Conservation (phyloP, 2,797 vertebrate genomes). For the Erpetoichthys calabaricus region DNA sequence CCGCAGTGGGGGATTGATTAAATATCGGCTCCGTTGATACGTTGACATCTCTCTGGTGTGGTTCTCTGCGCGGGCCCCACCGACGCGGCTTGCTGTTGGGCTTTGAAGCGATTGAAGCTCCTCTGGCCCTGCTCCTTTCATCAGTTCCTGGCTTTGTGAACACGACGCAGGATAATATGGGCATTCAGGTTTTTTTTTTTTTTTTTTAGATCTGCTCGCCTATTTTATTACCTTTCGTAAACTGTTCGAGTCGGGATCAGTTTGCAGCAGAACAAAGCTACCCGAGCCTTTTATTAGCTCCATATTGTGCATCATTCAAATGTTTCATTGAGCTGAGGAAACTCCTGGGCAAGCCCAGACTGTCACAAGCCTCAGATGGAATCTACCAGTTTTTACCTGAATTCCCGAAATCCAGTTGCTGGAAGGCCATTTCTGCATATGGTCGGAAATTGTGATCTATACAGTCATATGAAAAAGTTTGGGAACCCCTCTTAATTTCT, state of each 20-base stretch:
- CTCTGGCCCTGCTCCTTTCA: slow-evolving; percentile 25
- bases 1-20: slow-evolving; percentile 28
- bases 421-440: too few relatives aligned
- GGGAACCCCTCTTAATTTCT: too few relatives aligned
- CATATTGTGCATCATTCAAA: slow-evolving; percentile 53
- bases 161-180: slow-evolving; percentile 37
- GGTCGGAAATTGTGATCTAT: too few relatives aligned
- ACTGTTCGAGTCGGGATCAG: slow-evolving; percentile 35
- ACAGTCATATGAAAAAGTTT: too few relatives aligned
- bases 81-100: slow-evolving; percentile 21
- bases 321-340: slow-evolving; percentile 46
- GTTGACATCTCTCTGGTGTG: slow-evolving; percentile 19
- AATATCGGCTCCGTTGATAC: slow-evolving; percentile 29
- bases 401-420: too few relatives aligned
- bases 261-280: slow-evolving; percentile 57
- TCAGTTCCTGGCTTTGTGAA: slow-evolving; percentile 26
- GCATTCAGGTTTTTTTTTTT: slow-evolving; percentile 41
- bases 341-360: slow-evolving; percentile 38
- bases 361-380: slow-evolving; percentile 21
- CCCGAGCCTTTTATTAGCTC: slow-evolving; percentile 53
- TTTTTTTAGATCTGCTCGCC: slow-evolving; percentile 40
- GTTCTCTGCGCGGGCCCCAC: slow-evolving; percentile 23
- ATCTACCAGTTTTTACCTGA: too few relatives aligned
- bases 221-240: slow-evolving; percentile 56
- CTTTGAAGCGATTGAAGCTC: slow-evolving; percentile 30